Conservation (phyloP, 1,140 invertebrate species). For the Rhagoletis zephyria region DNA sequence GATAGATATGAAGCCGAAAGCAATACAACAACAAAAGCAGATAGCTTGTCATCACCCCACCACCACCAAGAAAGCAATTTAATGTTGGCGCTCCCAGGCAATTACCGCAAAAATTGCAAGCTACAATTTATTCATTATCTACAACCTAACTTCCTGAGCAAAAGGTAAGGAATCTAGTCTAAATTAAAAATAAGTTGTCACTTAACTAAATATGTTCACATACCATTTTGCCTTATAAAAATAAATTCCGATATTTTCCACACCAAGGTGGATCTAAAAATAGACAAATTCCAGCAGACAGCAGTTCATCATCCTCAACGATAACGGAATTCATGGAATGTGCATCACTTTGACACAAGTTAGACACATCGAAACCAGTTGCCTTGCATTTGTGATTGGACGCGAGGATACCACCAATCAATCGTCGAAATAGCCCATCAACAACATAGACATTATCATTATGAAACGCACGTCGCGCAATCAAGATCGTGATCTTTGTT, state of each 20-base stretch:
- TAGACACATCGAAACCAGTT: slow-evolving; percentile 12
- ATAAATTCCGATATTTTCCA: neutral
- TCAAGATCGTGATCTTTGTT: slow-evolving; percentile 10
- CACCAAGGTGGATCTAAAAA: slow-evolving; percentile 19
- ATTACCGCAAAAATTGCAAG: no score
- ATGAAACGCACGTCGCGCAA: slow-evolving; percentile 15
- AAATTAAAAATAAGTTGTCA: neutral
- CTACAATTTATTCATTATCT: no score
- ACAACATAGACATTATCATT: slow-evolving; percentile 31
- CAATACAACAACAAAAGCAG: no score
- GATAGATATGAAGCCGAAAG: no score
- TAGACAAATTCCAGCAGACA: slow-evolving; percentile 9
- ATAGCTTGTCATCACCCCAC: no score
- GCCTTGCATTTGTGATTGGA: neutral
- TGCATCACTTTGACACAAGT: slow-evolving; percentile 25
- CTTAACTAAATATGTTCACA: neutral
- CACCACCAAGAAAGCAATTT: no score
- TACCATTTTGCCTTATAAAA: neutral
- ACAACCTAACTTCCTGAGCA: no score
- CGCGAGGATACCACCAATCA: slow-evolving; percentile 47
- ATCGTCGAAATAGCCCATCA: slow-evolving; percentile 32
- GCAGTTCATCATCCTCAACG: slow-evolving; percentile 30
- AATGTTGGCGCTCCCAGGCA: no score
- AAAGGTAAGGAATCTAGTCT: neutral
- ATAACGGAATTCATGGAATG: slow-evolving; percentile 54